Base-by-base conservation (phyloP, 2,113 vertebrate genomes). In the Datnioides undecimradiatus region DNA sequence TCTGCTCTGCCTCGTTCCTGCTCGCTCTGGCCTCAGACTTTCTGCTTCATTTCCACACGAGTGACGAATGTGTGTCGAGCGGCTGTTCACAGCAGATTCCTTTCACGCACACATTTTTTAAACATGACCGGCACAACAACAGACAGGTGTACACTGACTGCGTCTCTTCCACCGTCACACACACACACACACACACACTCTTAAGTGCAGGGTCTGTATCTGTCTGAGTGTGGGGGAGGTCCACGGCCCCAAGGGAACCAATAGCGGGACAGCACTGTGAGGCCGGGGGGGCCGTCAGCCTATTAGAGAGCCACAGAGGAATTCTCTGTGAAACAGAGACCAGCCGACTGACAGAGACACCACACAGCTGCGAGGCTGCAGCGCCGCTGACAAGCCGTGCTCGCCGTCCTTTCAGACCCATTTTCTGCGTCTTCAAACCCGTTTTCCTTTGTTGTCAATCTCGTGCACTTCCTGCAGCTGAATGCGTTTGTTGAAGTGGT, bases 321-420 rank as follows among this genome's bases (percentile, higher is more conserved):
- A 91, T 93, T 88, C 76, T 80, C 34, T 83, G 89, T 92, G 92
- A 91, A 93, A 93, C 91, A 52, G 87, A 93, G 90, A 90, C 68
- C 48, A 31, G 80, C 65, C 52, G 66, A 85, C 85, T 91, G 92
- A 92, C 87, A 84, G 84, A 92, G 92, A 94, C 80, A 52, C 70
- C 76, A 57, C 84, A 87, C 93, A 94, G 93, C 93, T 94, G 93
- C 85, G 60, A 48, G 34, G 65, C 80, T 60, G 40, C 69, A 17
- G 76, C 45, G 17, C 12, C 43, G 46, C 78, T 84, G 80, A 87
- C 86, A 82, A 72, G 75, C 69, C 73, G 40, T 29, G 27, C 62
- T 66, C 34, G 3, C 38, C 3, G 23, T 65, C 67, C 64, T 63
- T 71, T 82, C 57, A 25, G 58, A 71, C 31, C 29, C 45, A 6